A percentile compares a stretch with the other conserved stretches of the same genome.
phyloP scores from a whole-genome alignment of 2,888 invertebrate species.

The Drosophila affinis region DNA sequence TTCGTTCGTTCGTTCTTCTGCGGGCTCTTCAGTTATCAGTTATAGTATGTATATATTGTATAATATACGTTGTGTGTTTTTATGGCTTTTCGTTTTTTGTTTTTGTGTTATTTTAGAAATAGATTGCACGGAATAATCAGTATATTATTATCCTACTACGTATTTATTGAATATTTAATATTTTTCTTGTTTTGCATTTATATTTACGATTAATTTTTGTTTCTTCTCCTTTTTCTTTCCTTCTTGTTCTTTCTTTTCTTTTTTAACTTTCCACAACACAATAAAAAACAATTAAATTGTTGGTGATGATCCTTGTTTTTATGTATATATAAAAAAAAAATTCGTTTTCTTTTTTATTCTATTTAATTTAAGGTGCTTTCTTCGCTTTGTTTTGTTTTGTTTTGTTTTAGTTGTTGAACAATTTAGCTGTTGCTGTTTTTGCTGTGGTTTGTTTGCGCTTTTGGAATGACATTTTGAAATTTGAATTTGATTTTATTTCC shows the following conservation, averaged over 20 bases:
- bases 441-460: slow-evolving; percentile 29
- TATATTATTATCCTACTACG: slow-evolving; percentile 62
- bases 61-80: slow-evolving; percentile 43
- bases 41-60: not conserved
- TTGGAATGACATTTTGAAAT: slow-evolving; percentile 48
- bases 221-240: slow-evolving; percentile 16
- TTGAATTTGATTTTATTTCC: slow-evolving; percentile 34
- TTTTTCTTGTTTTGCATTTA: not conserved
- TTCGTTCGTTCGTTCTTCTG: not conserved
- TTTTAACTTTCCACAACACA: slow-evolving; percentile 56
- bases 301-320: slow-evolving; percentile 53
- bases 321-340: slow-evolving; percentile 57
- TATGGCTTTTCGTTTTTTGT: slow-evolving; percentile 52
- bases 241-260: slow-evolving; percentile 18
- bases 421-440: slow-evolving; percentile 37
- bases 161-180: slow-evolving; percentile 59
- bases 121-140: slow-evolving; percentile 76
- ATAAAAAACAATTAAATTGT: slow-evolving; percentile 75
- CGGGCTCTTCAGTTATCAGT: slow-evolving; percentile 39
- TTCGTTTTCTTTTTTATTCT: slow-evolving; percentile 13
- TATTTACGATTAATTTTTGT: slow-evolving; percentile 30
- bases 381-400: slow-evolving; percentile 17
- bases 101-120: slow-evolving; percentile 75
- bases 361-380: slow-evolving; percentile 33
- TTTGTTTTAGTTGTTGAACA: slow-evolving; percentile 39